These are phyloP conservation scores for Onychomys arenicola DNA, from an alignment of 2,797 vertebrate species.

Conservation along the genomic window DNA sequence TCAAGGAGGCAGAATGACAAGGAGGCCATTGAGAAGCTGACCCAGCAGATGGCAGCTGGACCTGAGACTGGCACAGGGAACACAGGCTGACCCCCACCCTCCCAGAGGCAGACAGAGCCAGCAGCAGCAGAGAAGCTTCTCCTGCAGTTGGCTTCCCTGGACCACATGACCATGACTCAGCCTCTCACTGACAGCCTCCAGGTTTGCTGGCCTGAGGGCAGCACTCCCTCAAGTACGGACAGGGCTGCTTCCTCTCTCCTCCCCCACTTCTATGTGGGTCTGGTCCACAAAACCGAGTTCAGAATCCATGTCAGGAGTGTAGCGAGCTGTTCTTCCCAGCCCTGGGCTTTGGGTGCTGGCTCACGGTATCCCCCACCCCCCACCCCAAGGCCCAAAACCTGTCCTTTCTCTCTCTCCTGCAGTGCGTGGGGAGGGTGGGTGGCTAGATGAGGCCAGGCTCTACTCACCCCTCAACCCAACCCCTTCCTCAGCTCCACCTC, in stretches of 20 bases:
- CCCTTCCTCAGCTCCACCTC: not conserved
- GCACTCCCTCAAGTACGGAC: not conserved
- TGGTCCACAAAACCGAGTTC: not conserved
- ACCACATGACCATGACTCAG: constrained; percentile 87
- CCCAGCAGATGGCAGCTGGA: constrained; percentile 80
- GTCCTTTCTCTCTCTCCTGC: not conserved
- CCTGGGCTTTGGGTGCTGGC: not conserved
- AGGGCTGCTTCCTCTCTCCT: not conserved
- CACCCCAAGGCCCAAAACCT: not conserved
- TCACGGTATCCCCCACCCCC: not conserved
- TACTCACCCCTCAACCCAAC: not conserved
- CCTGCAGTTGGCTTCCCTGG: constrained; percentile 76
- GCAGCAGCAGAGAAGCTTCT: constrained; percentile 72
- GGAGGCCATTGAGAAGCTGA: constrained; percentile 78
- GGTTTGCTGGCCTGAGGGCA: constrained; percentile 76
- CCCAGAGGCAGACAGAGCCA: constrained; percentile 61
- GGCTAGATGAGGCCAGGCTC: constrained; percentile 8
- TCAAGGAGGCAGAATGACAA: constrained; percentile 83
- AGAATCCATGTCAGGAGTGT: not conserved
- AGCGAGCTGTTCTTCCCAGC: not conserved
- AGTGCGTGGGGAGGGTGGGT: not conserved
- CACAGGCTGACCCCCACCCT: constrained; percentile 18
- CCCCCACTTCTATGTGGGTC: not conserved
- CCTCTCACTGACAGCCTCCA: constrained; percentile 78
- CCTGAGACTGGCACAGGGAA: constrained; percentile 81